Percentiles rank a stretch among this genome's conserved stretches.
Evolutionary conservation across 2,113 vertebrate species (phyloP).

Genomic region (Thermophis baileyi): DNA sequence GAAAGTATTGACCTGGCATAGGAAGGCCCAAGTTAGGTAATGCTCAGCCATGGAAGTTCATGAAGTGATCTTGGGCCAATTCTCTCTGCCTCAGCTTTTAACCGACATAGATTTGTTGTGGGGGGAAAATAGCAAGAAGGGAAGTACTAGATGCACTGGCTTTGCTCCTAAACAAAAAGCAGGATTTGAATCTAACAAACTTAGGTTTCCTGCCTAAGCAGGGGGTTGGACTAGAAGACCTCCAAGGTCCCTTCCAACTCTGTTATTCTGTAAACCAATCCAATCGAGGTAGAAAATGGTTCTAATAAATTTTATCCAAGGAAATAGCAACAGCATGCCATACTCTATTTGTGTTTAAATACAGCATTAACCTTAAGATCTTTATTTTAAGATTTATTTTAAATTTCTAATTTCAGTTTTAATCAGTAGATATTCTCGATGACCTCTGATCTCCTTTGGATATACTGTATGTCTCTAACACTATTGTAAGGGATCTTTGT

Average conservation of each 20-base stretch:
- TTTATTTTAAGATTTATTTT: not conserved
- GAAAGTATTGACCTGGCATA: not conserved
- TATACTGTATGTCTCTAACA: not conserved
- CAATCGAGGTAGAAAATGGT: not conserved
- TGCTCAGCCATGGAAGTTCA: not conserved
- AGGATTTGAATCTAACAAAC: not conserved
- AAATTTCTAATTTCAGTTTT: not conserved
- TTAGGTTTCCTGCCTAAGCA: too few relatives aligned
- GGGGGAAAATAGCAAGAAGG: not conserved
- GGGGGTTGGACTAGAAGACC: too few relatives aligned
- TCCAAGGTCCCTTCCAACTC: too few relatives aligned
- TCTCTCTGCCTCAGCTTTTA: not conserved
- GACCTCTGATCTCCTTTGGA: not conserved
- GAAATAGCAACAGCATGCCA: not conserved
- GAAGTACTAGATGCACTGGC: not conserved
- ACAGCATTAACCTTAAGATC: not conserved
- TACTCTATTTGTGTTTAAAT: rapidly evolving
- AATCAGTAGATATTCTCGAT: not conserved
- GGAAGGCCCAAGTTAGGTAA: not conserved
- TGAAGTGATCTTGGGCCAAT: not conserved
- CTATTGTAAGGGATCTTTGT: not conserved
- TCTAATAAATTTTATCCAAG: not conserved
- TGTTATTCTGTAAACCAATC: not conserved
- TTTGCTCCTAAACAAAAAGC: not conserved
- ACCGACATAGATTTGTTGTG: not conserved